These are phyloP conservation scores for Drosophila seguyi DNA, from an alignment of 1,140 invertebrate species.

Conservation along the genomic window DNA sequence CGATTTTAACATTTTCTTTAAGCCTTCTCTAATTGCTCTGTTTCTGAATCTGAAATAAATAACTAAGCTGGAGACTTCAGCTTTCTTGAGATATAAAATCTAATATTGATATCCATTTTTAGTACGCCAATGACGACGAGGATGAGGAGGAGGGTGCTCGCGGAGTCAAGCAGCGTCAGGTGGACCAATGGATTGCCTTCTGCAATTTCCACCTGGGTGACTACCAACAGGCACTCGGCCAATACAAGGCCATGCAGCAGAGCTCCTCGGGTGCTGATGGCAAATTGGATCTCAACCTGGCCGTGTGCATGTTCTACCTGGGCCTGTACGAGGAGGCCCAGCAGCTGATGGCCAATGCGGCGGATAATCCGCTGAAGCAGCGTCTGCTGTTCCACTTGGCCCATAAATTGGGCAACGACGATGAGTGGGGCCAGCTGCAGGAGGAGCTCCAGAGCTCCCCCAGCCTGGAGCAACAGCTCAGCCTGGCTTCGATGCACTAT, in stretches of 20 bases:
- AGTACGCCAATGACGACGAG: constrained; percentile 85
- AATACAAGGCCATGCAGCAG: constrained; percentile 87
- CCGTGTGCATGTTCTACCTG: constrained; percentile 98
- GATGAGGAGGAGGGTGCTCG: constrained; percentile 86
- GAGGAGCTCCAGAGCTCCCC: constrained; percentile 94
- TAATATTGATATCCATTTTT: neutral
- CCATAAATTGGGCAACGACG: constrained; percentile 96
- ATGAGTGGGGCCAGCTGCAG: constrained; percentile 92
- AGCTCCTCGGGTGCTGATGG: constrained; percentile 58
- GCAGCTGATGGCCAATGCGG: constrained; percentile 86
- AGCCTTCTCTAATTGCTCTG: neutral
- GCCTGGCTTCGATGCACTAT: constrained; percentile 98
- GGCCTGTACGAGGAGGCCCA: constrained; percentile 91
- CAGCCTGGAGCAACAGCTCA: constrained; percentile 97
- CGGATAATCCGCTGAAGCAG: constrained; percentile 88
- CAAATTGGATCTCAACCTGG: constrained; percentile 91
- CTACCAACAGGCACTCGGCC: constrained; percentile 93
- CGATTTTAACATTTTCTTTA: neutral
- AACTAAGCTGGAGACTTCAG: neutral
- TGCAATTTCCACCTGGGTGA: constrained; percentile 98
- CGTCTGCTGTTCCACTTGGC: constrained; percentile 96
- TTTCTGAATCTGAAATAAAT: neutral
- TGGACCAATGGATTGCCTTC: constrained; percentile 95
- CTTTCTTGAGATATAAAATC: neutral
- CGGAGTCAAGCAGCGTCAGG: constrained; percentile 86